Evolutionary conservation across 35 echinoderm and acorn worm genomes (phyloP).

Genomic region (Patiria miniata): DNA sequence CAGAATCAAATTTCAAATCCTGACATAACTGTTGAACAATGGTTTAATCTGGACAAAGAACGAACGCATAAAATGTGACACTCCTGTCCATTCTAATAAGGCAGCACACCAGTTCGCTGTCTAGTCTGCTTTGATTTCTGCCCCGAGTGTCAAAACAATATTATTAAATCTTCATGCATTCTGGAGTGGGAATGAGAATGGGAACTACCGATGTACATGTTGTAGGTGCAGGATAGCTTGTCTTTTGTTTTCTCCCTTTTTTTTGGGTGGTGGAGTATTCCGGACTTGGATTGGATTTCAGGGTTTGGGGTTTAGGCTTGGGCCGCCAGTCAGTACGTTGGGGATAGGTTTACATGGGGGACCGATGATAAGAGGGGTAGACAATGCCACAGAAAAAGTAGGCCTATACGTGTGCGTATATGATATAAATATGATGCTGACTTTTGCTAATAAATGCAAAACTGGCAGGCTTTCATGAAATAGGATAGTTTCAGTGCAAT

Average conservation of each 20-base stretch:
- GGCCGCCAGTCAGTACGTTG: neutral
- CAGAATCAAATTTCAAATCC: slow-evolving; percentile 10
- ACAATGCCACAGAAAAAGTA: too few relatives aligned
- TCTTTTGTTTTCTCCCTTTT: neutral
- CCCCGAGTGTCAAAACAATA: neutral
- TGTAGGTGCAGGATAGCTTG: neutral
- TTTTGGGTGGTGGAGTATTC: slow-evolving; percentile 8
- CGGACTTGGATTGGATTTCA: neutral
- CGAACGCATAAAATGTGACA: neutral
- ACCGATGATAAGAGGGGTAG: too few relatives aligned
- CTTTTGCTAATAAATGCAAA: too few relatives aligned
- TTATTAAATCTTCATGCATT: neutral
- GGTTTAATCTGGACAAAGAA: neutral
- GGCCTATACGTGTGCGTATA: too few relatives aligned
- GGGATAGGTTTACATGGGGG: too few relatives aligned
- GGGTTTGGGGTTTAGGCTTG: neutral
- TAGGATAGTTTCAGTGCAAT: too few relatives aligned
- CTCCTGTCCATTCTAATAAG: too few relatives aligned
- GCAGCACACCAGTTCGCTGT: too few relatives aligned
- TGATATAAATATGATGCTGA: too few relatives aligned
- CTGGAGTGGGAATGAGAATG: neutral
- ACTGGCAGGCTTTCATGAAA: too few relatives aligned
- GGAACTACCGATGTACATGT: too few relatives aligned
- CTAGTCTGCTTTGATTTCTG: neutral
- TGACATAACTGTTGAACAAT: neutral